Evolutionary conservation across 2,113 vertebrate genomes (phyloP).

Genomic region (Phodopus roborovskii): DNA sequence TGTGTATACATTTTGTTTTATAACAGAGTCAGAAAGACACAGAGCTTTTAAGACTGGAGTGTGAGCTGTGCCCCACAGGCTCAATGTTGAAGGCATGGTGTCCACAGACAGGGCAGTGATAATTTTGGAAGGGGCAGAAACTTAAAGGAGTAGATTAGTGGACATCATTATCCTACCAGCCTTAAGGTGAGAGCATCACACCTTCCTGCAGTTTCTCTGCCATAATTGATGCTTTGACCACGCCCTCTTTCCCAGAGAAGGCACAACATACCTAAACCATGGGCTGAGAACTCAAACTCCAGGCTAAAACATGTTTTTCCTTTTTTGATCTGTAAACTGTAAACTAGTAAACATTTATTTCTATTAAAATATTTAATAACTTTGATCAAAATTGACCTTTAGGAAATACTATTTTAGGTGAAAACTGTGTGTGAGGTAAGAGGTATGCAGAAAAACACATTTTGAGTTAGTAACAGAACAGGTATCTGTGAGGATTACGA

Average conservation of each 20-base stretch:
- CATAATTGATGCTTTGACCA: background rate
- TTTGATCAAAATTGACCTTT: constrained; percentile 1
- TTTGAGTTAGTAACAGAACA: background rate
- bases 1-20: background rate
- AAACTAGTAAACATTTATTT: background rate
- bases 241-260: too few relatives aligned
- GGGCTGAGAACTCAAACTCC: background rate
- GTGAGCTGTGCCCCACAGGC: background rate
- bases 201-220: background rate
- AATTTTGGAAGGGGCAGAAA: background rate
- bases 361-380: background rate
- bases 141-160: background rate
- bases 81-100: background rate
- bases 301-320: background rate
- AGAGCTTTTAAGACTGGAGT: background rate
- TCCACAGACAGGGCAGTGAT: accelerated
- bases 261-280: background rate
- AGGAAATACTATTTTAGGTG: background rate
- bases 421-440: background rate
- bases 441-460: background rate
- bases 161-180: background rate
- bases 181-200: background rate
- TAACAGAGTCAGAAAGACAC: background rate
- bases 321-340: background rate
- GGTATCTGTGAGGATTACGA: background rate